phyloP scores from a whole-genome alignment of 2,113 vertebrate genomes.

The Mormyrus lacerda region DNA sequence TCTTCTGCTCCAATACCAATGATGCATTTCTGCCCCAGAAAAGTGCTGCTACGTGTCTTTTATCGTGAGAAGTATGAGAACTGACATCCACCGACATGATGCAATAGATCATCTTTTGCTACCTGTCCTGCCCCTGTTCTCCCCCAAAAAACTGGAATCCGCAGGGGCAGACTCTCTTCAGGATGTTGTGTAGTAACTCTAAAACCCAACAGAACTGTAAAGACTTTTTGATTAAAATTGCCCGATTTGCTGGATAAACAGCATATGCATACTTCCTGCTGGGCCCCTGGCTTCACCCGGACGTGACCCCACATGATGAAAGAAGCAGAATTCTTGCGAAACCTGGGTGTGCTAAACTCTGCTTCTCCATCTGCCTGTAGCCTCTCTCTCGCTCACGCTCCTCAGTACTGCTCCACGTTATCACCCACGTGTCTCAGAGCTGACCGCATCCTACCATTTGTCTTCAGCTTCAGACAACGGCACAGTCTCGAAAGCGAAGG shows the following conservation, averaged over 20 bases:
- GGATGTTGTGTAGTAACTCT: background rate
- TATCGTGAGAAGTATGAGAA: background rate
- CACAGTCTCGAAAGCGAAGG: slow-evolving; percentile 49
- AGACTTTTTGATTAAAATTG: background rate
- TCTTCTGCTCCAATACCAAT: background rate
- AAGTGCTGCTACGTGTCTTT: background rate
- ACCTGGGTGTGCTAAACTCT: background rate
- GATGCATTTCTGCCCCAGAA: background rate
- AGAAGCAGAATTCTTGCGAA: background rate
- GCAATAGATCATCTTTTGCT: background rate
- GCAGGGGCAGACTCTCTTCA: background rate
- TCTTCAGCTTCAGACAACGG: slow-evolving; percentile 42
- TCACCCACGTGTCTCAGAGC: background rate
- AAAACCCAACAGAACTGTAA: background rate
- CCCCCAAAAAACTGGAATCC: background rate
- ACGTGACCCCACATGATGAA: background rate
- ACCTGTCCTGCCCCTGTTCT: background rate
- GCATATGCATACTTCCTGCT: background rate
- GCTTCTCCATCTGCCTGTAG: slow-evolving; percentile 1
- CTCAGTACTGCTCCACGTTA: background rate
- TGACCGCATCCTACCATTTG: background rate
- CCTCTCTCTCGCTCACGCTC: background rate
- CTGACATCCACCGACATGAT: background rate
- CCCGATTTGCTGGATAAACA: background rate
- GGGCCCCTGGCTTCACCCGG: background rate